Base-by-base conservation (phyloP, 2,888 invertebrate genomes). In the Capitulum mitella region DNA sequence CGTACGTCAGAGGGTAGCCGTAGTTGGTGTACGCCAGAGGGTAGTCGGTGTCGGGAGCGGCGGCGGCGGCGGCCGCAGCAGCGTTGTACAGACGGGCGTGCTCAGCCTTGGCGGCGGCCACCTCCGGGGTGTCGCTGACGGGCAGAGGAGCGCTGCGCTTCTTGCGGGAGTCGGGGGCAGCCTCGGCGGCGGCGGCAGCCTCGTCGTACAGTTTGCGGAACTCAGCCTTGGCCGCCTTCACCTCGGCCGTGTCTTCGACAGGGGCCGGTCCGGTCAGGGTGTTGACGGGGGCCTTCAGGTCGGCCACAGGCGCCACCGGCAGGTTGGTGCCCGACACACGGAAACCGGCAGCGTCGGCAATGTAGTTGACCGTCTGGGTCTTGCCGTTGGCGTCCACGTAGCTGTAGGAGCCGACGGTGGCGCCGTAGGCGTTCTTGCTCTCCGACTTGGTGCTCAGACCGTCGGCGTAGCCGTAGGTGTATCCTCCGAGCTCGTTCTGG, bases 401-500 rank as follows among this genome's bases (percentile, higher is more conserved):
- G 78, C 81, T 81, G 80, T 80, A 81, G 34, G 80, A 80, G 5
- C 81, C 81, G 10, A 78, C 51, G 34, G 81, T 81, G 32, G 78
- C 78, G 26, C 81, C 81, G 58, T 78, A 79, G 70, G 79, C 78
- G 75, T 81, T 81, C 29, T 80, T 78, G 48, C 58, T 78, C 77
- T 91, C 91, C 40, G 89, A 87, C 84, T 91, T 91, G 81, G 91
- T 87, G 82, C 90, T 90, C 78, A 89, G 88, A 79, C 90, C 90
- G 82, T 89, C 90, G 22, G 89, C 86, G 84, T 91, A 91, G 46
- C 90, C 91, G 84, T 89, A 89, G 80, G 87, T 86, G 70, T 70
- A 70, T 19, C 70, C 70, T 70, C 70, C 70, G 37, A 70, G 34
- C 70, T 37, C 70, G 70, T 70, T 37, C 37, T 70, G 70, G 34